Conservation (phyloP, 2,113 vertebrate genomes). For the Nycticryphes semicollaris region DNA sequence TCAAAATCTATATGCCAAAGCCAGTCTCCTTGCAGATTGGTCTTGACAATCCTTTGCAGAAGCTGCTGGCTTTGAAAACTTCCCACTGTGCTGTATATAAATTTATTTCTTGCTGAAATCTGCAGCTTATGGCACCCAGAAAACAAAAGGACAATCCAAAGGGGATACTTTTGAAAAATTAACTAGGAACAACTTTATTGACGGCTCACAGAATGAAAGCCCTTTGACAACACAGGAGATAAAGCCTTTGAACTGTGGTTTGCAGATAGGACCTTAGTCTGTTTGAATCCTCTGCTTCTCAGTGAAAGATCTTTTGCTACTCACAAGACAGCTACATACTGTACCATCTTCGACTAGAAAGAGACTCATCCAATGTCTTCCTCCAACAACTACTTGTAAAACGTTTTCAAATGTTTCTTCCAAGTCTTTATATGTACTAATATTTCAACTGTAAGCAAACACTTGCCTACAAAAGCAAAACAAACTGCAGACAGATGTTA, state of each 20-base stretch:
- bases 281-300: not conserved
- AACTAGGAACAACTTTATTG: not conserved
- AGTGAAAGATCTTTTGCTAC: not conserved
- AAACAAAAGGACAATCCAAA: not conserved
- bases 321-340: not conserved
- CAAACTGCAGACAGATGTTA: not conserved
- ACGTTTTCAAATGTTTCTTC: not conserved
- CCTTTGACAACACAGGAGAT: not conserved
- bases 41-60: conserved; percentile 59
- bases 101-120: conserved; percentile 50
- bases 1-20: conserved; percentile 22
- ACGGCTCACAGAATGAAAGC: not conserved
- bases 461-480: not conserved
- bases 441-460: not conserved
- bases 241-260: not conserved
- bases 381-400: not conserved
- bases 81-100: conserved; percentile 33
- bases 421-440: not conserved
- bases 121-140: not conserved
- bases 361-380: not conserved
- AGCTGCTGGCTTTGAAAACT: conserved; percentile 39
- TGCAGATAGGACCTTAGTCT: not conserved
- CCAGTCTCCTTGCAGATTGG: conserved; percentile 32
- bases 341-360: not conserved
- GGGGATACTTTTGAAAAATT: not conserved